Evolutionary conservation across 2,113 vertebrate genomes (phyloP), one percentile per base, ranked within the genome.

Genomic region (Alectura lathami): DNA sequence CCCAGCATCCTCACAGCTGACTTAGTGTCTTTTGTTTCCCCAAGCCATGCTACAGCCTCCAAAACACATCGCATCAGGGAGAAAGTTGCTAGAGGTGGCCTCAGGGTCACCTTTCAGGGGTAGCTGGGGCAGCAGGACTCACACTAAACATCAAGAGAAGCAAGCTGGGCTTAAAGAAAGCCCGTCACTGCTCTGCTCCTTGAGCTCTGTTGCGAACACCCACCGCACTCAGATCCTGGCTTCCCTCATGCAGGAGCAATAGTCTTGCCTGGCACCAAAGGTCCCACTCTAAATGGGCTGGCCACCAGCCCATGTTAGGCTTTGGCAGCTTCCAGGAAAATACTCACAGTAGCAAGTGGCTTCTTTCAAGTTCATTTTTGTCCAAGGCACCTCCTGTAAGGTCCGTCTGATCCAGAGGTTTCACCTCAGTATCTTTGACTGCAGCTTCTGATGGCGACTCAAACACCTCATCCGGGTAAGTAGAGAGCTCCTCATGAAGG

Each of bases 311-410:
- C 13, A 24, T 1, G 8, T 17, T 15, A 63, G 18, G 18, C 30
- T 89, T 51, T 43, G 34, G 38, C 75, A 91, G 36, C 73, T 68
- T 77, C 53, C 60, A 73, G 40, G 32, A 74, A 74, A 57, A 74
- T 85, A 98, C 99, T 98, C 97, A 99, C 99, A 99, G 98, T 98
- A 99, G 98, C 92, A 99, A 97, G 90, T 99, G 99, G 96, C 99
- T 99, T 96, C 98, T 98, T 96, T 99, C 99, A 13, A 99, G 98
- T 84, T 99, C 99, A 0, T 94, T 98, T 95, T 99, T 99, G 96
- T 99, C 99, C 90, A 99, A 97, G 26, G 99, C 99, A 9, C 99
- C 99, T 29, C 99, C 99, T 1, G 99, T 99, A 90, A 99, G 98
- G 88, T 98, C 99, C 0, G 97, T 98, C 95, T 98, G 98, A 66